phyloP scores from a whole-genome alignment of 2,113 vertebrate genomes.

The Oryzias curvinotus region DNA sequence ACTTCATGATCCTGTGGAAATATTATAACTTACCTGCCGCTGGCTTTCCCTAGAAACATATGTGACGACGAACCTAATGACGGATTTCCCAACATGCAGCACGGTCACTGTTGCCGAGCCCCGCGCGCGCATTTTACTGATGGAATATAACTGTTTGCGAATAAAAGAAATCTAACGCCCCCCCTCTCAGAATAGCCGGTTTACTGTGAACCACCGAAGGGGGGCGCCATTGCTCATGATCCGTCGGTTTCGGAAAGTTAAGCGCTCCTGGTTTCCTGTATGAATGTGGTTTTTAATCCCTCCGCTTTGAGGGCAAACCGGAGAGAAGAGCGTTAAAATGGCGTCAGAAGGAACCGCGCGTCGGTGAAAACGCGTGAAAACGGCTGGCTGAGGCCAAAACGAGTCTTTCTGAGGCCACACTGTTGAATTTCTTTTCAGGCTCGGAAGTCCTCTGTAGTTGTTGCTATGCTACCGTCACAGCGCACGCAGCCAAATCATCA shows the following conservation, averaged over 20 bases:
- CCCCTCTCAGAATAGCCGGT: background rate
- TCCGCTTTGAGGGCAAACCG: background rate
- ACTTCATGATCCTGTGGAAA: too few species aligned
- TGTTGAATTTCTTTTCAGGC: constrained; percentile 37
- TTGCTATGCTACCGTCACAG: constrained; percentile 61
- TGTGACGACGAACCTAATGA: too few species aligned
- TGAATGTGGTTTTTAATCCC: background rate
- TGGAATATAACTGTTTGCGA: too few species aligned
- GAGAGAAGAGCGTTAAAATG: constrained; percentile 30
- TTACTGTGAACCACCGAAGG: constrained; percentile 19
- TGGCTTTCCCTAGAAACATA: too few species aligned
- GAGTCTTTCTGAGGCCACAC: constrained; percentile 28
- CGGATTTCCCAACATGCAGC: too few species aligned
- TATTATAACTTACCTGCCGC: too few species aligned
- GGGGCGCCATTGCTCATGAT: constrained; percentile 44
- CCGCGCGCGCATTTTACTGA: too few species aligned
- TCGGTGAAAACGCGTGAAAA: constrained; percentile 9
- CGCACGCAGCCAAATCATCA: constrained; percentile 18
- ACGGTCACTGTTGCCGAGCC: background rate
- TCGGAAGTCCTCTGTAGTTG: constrained; percentile 42
- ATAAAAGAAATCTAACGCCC: too few species aligned
- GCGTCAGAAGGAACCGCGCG: constrained; percentile 48
- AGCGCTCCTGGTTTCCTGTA: constrained; percentile 2
- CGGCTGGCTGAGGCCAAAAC: constrained; percentile 8
- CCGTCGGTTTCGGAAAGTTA: constrained; percentile 40